phyloP scores from a whole-genome alignment of 2,113 vertebrate species.

The Aphelocoma coerulescens region DNA sequence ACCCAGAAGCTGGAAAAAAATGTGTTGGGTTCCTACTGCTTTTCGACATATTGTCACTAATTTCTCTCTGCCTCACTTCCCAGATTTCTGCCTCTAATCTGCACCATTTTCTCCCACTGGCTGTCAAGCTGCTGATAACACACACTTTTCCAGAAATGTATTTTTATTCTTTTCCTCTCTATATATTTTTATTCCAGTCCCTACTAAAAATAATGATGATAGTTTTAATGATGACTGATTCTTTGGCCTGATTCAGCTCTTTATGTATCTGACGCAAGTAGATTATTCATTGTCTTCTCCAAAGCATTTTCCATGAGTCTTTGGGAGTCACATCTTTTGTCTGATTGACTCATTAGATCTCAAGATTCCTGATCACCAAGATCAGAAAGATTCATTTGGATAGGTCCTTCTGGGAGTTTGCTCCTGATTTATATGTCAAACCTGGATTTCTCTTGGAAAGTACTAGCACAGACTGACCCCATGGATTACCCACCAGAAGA shows the following conservation, averaged over 20 bases:
- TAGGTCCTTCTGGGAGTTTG: not conserved
- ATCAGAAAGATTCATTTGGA: not conserved
- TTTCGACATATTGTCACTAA: not conserved
- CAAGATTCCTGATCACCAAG: not conserved
- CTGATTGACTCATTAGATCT: conserved; percentile 19
- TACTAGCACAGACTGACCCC: not conserved
- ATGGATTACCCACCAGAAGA: not conserved
- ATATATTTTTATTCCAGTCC: not conserved
- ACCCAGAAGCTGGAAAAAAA: conserved; percentile 8
- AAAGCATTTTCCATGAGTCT: not conserved
- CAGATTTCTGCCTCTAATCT: not conserved
- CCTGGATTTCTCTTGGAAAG: not conserved
- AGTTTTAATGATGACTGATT: conserved; percentile 2
- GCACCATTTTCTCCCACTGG: not conserved
- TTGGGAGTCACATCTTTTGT: not conserved
- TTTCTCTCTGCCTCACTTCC: not conserved
- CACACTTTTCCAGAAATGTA: not conserved
- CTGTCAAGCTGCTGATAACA: not conserved
- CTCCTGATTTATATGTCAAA: not conserved
- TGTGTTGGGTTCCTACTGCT: not conserved
- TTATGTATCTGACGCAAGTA: not conserved
- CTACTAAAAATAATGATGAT: conserved; percentile 23
- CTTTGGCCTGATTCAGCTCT: not conserved
- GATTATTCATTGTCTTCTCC: conserved; percentile 16
- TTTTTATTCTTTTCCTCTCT: not conserved